These are phyloP conservation scores for Penaeus monodon DNA, from an alignment of 2,888 invertebrate species.

Conservation along the genomic window DNA sequence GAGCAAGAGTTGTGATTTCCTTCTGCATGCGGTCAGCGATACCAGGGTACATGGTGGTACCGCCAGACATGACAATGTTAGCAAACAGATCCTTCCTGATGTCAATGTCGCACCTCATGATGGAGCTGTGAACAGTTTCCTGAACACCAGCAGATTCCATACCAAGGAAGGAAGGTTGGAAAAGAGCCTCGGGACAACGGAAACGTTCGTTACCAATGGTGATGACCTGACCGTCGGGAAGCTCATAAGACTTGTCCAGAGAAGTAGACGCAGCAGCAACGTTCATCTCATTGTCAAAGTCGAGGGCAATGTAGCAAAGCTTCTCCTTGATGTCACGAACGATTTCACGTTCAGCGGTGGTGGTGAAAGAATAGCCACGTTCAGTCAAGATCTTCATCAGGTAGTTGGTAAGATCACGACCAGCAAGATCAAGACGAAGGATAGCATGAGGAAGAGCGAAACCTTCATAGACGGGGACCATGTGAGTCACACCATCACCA, in stretches of 20 bases:
- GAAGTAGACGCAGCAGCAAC: too few relatives aligned
- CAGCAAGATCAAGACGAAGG: too few relatives aligned
- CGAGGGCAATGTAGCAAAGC: too few relatives aligned
- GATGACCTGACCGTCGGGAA: conserved; percentile 90
- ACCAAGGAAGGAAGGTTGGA: conserved; percentile 63
- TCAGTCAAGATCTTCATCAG: too few relatives aligned
- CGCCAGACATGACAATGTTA: conserved; percentile 57
- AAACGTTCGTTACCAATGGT: conserved; percentile 91
- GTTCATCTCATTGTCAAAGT: too few relatives aligned
- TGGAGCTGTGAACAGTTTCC: conserved; percentile 75
- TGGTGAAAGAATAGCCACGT: too few relatives aligned
- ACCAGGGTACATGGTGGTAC: conserved; percentile 61
- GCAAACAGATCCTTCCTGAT: conserved; percentile 45
- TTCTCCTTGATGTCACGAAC: too few relatives aligned
- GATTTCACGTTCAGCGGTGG: too few relatives aligned
- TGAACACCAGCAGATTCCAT: conserved; percentile 87
- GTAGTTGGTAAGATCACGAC: too few relatives aligned
- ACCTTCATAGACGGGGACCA: too few relatives aligned
- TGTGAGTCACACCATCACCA: too few relatives aligned
- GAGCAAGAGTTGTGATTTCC: conserved; percentile 67
- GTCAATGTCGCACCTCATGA: conserved; percentile 53
- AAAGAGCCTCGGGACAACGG: conserved; percentile 71
- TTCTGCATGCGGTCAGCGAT: conserved; percentile 63
- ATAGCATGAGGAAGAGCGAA: too few relatives aligned
- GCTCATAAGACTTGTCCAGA: conserved; percentile 76